These are phyloP conservation scores for Spilarctia lutea DNA, from an alignment of 2,888 invertebrate genomes.

Conservation along the genomic window DNA sequence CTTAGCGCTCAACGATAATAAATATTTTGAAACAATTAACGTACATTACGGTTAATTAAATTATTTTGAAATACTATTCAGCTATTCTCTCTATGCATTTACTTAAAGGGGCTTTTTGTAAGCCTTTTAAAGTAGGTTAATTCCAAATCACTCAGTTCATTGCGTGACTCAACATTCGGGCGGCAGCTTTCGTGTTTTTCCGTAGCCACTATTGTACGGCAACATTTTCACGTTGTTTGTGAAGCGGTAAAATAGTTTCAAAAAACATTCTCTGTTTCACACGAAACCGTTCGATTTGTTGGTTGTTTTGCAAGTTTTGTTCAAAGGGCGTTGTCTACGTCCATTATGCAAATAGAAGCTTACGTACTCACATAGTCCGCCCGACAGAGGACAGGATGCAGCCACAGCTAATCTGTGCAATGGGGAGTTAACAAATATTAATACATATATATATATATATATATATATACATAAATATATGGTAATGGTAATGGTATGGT, in stretches of 20 bases:
- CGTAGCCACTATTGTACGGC: constrained; percentile 47
- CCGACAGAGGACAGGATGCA: constrained; percentile 57
- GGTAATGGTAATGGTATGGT: too few species aligned
- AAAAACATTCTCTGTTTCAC: constrained; percentile 56
- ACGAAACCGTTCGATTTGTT: constrained; percentile 62
- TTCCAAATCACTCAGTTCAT: constrained; percentile 69
- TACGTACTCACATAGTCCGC: constrained; percentile 65
- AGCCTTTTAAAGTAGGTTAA: constrained; percentile 68
- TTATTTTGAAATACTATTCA: constrained; percentile 16
- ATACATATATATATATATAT: neutral
- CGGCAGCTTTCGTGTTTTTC: constrained; percentile 62
- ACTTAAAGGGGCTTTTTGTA: constrained; percentile 46
- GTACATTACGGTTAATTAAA: constrained; percentile 37
- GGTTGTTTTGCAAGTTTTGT: constrained; percentile 64
- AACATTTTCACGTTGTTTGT: constrained; percentile 59
- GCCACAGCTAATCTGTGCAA: constrained; percentile 59
- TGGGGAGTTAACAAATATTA: constrained; percentile 51
- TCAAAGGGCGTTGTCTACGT: constrained; percentile 67
- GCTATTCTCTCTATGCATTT: constrained; percentile 13
- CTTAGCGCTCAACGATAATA: constrained; percentile 38
- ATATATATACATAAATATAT: too few species aligned
- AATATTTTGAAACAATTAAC: constrained; percentile 43
- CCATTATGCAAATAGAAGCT: constrained; percentile 82
- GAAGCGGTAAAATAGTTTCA: constrained; percentile 66
- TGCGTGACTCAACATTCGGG: constrained; percentile 72